A percentile compares a stretch with the other conserved stretches of the same genome.
Conservation (phyloP, 2,888 invertebrate genomes). For the Pyrocoelia pectoralis region DNA sequence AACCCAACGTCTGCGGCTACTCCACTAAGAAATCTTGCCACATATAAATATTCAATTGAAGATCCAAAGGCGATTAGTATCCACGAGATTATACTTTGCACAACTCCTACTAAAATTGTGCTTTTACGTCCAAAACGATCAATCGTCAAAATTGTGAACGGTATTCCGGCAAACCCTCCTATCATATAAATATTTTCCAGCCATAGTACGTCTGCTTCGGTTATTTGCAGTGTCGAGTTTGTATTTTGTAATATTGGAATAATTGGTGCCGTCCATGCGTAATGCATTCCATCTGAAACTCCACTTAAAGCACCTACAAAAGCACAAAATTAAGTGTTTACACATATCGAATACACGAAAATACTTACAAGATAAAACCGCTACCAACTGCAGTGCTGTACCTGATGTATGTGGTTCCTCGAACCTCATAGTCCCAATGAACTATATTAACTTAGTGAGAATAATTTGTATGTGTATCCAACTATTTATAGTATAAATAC, state of each 20-base stretch:
- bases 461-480: too few relatives aligned
- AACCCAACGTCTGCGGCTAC: constrained; percentile 57
- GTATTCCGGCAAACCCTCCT: constrained; percentile 51
- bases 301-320: constrained; percentile 55
- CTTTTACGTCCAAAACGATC: constrained; percentile 53
- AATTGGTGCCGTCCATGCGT: constrained; percentile 57
- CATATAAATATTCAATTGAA: constrained; percentile 50
- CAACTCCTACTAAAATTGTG: constrained; percentile 52
- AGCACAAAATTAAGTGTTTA: too few relatives aligned
- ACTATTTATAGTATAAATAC: too few relatives aligned
- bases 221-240: constrained; percentile 49
- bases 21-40: constrained; percentile 55
- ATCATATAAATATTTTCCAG: constrained; percentile 49
- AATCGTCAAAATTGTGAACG: constrained; percentile 52
- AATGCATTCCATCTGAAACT: constrained; percentile 59
- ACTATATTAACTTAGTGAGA: too few relatives aligned
- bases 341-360: too few relatives aligned
- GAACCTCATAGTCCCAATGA: too few relatives aligned
- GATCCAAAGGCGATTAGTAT: constrained; percentile 52
- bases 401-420: too few relatives aligned
- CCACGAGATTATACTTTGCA: constrained; percentile 53
- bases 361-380: too few relatives aligned
- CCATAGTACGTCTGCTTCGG: not conserved
- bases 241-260: constrained; percentile 51
- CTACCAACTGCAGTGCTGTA: too few relatives aligned